Percentiles rank a stretch among this genome's conserved stretches.
Conservation (phyloP, 2,888 invertebrate species). For the Conistra vaccinii region DNA sequence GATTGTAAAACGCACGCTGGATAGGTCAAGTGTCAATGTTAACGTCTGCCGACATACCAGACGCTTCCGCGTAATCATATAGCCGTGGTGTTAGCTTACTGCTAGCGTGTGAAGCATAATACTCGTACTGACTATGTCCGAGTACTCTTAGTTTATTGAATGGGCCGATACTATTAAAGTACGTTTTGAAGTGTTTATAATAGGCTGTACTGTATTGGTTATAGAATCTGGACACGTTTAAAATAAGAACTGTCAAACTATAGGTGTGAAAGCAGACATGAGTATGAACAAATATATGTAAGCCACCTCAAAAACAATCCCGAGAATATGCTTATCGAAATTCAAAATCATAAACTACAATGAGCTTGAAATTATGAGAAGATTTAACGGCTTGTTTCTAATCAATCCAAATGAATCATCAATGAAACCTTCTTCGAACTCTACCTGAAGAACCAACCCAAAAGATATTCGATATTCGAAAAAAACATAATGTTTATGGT, state of each 20-base stretch:
- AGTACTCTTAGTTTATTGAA: conserved; percentile 46
- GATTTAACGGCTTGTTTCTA: not conserved
- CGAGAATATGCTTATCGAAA: not conserved
- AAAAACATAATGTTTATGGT: conserved; percentile 56
- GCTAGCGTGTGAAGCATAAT: conserved; percentile 52
- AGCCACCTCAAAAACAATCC: not conserved
- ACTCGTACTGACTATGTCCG: conserved; percentile 27
- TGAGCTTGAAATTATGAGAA: conserved; percentile 5
- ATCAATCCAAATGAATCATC: conserved; percentile 26
- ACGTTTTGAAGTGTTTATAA: conserved; percentile 35
- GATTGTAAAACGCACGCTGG: conserved; percentile 51
- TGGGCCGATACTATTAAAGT: conserved; percentile 29
- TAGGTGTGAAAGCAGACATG: not conserved
- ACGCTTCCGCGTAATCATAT: conserved; percentile 65
- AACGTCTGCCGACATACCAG: conserved; percentile 59
- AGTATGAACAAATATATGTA: not conserved
- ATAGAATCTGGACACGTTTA: not conserved
- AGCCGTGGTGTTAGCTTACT: conserved; percentile 64
- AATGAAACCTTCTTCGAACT: conserved; percentile 40
- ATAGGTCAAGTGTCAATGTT: conserved; percentile 68
- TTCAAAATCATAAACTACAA: not conserved
- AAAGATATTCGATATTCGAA: conserved; percentile 63
- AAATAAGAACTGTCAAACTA: not conserved
- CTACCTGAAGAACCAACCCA: conserved; percentile 52
- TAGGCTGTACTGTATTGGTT: not conserved